Evolutionary conservation across 2,888 invertebrate genomes (phyloP), one percentile per base, ranked within the genome.

Genomic region (Amaurobius ferox): DNA sequence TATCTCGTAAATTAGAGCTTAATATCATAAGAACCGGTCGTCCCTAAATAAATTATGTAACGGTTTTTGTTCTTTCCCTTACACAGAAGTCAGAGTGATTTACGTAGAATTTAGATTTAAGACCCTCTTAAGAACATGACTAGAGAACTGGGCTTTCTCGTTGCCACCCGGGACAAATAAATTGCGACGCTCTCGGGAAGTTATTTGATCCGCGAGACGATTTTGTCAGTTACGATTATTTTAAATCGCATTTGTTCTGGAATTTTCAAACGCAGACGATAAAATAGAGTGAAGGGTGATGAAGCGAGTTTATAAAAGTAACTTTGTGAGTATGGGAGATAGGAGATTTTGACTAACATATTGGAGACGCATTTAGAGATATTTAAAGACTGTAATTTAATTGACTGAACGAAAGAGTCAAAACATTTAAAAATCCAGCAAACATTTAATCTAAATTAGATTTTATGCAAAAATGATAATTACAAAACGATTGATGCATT

Each of bases 1-100:
- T 76, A 67, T 78, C 77, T 85, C 77, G 72, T 78, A 85, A 85
- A 85, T 85, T 85, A 85, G 77, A 35, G 16, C 77, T 77, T 78
- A 85, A 78, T 85, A 85, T 77, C 62, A 74, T 30, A 77, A 67
- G 72, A 79, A 66, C 83, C 72, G 35, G 39, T 76, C 48, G 83
- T 55, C 32, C 61, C 28, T 23, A 35, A 35, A 85, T 85, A 77
- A 85, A 85, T 78, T 72, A 85, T 70, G 30, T 55, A 61, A 55
- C 55, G 55, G 55, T 23, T n/a, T 23, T 55, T 55, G 2, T 55
- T 11, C 23, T 55, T 55, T 55, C 16, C 55, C 23, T 55, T 55
- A 55, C 55, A 55, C 3, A 11, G 62, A 68, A 70, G 78, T 78
- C 26, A 29, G 66, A 55, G 80, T 80, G 80, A 80, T 80, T 80